phyloP scores from a whole-genome alignment of 1,140 invertebrate species.

The Lordiphosa stackelbergi region DNA sequence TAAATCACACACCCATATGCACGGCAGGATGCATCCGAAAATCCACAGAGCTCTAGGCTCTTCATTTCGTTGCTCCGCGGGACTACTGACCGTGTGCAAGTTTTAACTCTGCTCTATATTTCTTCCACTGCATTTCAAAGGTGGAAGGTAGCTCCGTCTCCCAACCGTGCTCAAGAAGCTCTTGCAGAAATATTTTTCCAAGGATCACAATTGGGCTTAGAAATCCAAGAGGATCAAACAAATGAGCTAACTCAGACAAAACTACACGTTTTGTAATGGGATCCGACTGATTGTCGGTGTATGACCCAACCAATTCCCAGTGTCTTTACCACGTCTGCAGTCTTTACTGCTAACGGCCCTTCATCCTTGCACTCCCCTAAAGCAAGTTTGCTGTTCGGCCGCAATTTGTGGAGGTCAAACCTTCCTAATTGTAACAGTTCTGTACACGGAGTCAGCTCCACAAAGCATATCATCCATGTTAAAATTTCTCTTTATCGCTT shows the following conservation, averaged over 20 bases:
- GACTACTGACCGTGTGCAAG: not conserved
- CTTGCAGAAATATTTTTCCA: conserved; percentile 16
- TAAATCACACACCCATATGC: not conserved
- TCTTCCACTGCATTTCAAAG: conserved; percentile 2
- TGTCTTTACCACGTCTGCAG: not conserved
- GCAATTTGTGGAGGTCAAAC: not conserved
- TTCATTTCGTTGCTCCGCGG: not conserved
- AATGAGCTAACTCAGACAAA: conserved; percentile 19
- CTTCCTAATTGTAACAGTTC: not conserved
- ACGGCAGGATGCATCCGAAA: conserved; percentile 1
- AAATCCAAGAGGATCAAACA: conserved; percentile 11
- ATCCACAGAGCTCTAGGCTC: not conserved
- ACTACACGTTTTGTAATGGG: conserved; percentile 1
- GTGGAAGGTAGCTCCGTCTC: conserved; percentile 3
- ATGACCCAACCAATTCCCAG: conserved; percentile 2
- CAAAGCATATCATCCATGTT: conserved; percentile 1
- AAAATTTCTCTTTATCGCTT: not conserved
- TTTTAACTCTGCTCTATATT: not conserved
- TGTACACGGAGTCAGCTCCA: not conserved
- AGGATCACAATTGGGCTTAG: conserved; percentile 9
- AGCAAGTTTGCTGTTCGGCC: not conserved
- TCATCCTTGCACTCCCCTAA: not conserved
- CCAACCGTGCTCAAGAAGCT: conserved; percentile 6
- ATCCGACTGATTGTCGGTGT: not conserved
- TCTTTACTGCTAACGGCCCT: not conserved